Evolutionary conservation across 1,140 invertebrate genomes (phyloP), one percentile per base, ranked within the genome.

Genomic region (Daktulosphaira vitifoliae): DNA sequence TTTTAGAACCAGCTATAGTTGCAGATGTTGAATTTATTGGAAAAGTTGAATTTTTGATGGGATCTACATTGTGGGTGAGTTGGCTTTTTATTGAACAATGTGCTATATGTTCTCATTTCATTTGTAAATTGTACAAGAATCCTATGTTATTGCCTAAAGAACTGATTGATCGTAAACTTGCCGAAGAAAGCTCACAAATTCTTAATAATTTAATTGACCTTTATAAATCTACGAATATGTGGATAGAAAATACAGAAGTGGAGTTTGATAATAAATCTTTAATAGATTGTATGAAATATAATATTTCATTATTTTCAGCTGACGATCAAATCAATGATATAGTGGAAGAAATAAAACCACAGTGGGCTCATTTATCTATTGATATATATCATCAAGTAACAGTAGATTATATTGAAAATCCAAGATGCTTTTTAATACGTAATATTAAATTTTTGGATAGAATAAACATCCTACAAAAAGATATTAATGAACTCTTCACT

Each of bases 111-210:
- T 48, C 56, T 33, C 56, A 62, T n/a, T 48, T 48, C 15, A 2
- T 16, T 15, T 62, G 56, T 16, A 62, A 62, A 62, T n/a, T 48
- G 2, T 46, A 62, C 38, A 20, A 22, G 20, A 33, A 15, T 8
- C 8, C 56, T 26, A 39, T 62, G 15, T 46, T 22, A 15, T 33
- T 62, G 15, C 56, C 56, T 15, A 29, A 18, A 33, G 42, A 48
- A 62, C 46, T 62, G 29, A 62, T 62, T n/a, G 18, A 62, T 6
- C 42, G 56, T 26, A 62, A 62, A 15, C 25, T 62, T 7, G 56
- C 56, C 11, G 44, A 9, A 62, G 0, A 0, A 1, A 62, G 2
- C 46, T 29, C 16, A 9, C 4, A 3, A 3, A 9, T 62, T 1
- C 26, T 62, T n/a, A 7, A 62, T 48, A 48, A 48, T 9, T n/a